These are phyloP conservation scores for Dryocosmus kuriphilus DNA, from an alignment of 2,888 invertebrate genomes.

Conservation along the genomic window DNA sequence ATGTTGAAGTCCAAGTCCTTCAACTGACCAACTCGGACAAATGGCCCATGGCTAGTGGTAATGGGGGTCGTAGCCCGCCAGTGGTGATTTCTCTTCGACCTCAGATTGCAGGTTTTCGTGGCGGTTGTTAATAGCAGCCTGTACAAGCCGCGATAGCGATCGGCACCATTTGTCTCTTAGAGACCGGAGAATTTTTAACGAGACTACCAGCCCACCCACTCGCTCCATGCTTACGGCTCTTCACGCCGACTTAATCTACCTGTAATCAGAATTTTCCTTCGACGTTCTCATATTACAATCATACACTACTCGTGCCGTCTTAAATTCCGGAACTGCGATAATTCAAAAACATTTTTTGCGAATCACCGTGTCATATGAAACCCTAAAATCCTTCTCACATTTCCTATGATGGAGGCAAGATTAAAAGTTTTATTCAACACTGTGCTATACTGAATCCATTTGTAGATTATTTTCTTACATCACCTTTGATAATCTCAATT, in stretches of 20 bases:
- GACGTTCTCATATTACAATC: constrained; percentile 24
- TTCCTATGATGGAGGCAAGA: neutral
- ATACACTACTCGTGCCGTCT: neutral
- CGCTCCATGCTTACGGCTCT: constrained; percentile 22
- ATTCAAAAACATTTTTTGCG: constrained; percentile 18
- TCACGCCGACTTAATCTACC: constrained; percentile 20
- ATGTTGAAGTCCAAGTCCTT: constrained; percentile 12
- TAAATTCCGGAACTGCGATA: neutral
- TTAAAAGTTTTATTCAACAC: neutral
- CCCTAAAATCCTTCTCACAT: neutral
- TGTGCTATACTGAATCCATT: neutral
- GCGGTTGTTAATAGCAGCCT: constrained; percentile 71
- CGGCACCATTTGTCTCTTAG: constrained; percentile 64
- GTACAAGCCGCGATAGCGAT: constrained; percentile 68
- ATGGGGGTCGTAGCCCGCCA: constrained; percentile 54
- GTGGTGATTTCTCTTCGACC: constrained; percentile 70
- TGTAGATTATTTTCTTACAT: neutral
- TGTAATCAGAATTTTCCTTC: constrained; percentile 14
- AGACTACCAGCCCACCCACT: constrained; percentile 55
- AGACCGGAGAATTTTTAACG: constrained; percentile 66
- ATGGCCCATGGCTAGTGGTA: constrained; percentile 3
- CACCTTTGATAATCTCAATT: no score
- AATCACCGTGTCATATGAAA: constrained; percentile 10
- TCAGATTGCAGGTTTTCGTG: constrained; percentile 68
- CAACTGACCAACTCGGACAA: neutral